Evolutionary conservation across 2,888 invertebrate species (phyloP), one percentile per base, ranked within the genome.

Genomic region (Globia sparganii): DNA sequence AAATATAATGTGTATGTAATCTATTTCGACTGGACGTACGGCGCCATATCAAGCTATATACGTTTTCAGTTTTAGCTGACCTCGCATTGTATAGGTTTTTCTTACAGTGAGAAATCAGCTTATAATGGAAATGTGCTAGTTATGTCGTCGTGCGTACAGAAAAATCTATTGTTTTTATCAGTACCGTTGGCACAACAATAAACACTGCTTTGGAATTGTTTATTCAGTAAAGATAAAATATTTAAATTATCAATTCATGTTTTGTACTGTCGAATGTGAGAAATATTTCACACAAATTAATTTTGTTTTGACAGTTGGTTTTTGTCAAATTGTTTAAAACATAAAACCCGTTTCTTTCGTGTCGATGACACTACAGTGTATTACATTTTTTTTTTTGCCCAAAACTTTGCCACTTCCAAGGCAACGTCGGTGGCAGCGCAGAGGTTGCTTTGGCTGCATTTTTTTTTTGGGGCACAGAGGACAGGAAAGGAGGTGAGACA

Each of bases 141-240:
- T 49, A 8, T 49, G 49, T 46, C 21, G 8, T 49, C 49, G 21
- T 49, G 21, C 21, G 67, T 80, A 62, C 79, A 77, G 86, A 80
- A 84, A 84, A 83, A 81, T 85, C 70, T 78, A 81, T 84, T 87
- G 87, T 75, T 83, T 85, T 91, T 89, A 89, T 91, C 88, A 76
- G 75, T 84, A 72, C 62, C 53, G 79, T 81, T 84, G 74, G 72
- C 72, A 81, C 78, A 86, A 85, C 79, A 86, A 87, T 87, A 88
- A 90, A 89, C 85, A 90, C 56, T 25, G 72, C 58, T 80, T 80
- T 78, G 88, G 89, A 85, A 71, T 84, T 80, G 78, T 83, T 87
- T 81, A 90, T 90, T 78, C 88, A 81, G 81, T 81, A 86, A n/a
- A 68, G 78, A 82, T 73, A 34, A 53, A 67, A n/a, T 18, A 9